phyloP scores from a whole-genome alignment of 30 jellyfish, hydroid and myxozoan species.

The Hydra vulgaris region DNA sequence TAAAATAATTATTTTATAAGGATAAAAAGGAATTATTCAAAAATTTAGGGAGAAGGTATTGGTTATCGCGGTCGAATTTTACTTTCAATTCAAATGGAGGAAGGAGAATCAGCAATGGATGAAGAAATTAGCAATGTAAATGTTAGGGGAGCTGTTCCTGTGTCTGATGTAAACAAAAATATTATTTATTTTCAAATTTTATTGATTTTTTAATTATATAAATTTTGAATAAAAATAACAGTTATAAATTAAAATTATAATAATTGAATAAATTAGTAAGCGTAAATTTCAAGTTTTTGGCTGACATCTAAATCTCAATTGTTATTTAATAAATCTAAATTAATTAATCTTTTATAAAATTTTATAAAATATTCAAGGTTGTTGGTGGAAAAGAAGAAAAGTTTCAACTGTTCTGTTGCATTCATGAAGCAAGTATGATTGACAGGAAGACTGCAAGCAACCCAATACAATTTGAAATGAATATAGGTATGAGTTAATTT shows the following conservation, averaged over 20 bases:
- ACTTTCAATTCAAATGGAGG: slow-evolving; percentile 27
- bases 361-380: neutral
- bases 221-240: neutral
- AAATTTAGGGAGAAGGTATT: slow-evolving; percentile 36
- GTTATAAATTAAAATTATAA: neutral
- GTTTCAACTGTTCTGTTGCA: slow-evolving; percentile 37
- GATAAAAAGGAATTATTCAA: too few species aligned
- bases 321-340: too few species aligned
- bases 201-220: neutral
- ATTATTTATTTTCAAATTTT: neutral
- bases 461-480: slow-evolving; percentile 36
- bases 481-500: slow-evolving; percentile 30
- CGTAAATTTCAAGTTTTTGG: neutral
- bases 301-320: too few species aligned
- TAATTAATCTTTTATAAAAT: too few species aligned
- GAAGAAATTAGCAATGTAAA: slow-evolving; percentile 24
- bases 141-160: slow-evolving; percentile 33
- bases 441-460: slow-evolving; percentile 24
- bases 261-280: too few species aligned
- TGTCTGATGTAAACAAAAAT: slow-evolving; percentile 30
- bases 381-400: slow-evolving; percentile 34
- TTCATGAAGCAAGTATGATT: slow-evolving; percentile 49
- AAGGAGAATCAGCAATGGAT: slow-evolving; percentile 48
- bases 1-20: too few species aligned
- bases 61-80: slow-evolving; percentile 42